Conservation (phyloP, 2,113 vertebrate genomes). For the Balaeniceps rex region DNA sequence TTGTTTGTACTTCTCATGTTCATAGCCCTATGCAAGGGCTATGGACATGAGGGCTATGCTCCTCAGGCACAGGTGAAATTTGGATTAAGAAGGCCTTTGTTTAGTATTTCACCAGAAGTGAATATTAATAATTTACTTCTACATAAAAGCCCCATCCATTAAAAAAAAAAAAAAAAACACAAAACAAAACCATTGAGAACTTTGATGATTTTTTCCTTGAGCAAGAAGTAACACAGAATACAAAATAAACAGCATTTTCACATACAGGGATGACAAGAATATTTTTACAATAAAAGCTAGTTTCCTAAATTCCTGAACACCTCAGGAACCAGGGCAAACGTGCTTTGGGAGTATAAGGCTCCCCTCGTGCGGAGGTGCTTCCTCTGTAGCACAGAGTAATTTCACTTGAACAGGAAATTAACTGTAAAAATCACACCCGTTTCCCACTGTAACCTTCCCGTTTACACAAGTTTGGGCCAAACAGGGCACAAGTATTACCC, state of each 20-base stretch:
- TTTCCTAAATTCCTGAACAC: neutral
- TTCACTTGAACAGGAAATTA: fast-evolving
- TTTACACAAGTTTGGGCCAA: fast-evolving
- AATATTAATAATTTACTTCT: neutral
- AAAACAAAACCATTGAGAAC: neutral
- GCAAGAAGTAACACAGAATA: neutral
- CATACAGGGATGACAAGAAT: neutral
- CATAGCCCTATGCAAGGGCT: neutral
- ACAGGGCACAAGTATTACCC: fast-evolving
- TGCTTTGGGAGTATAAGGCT: too few relatives aligned
- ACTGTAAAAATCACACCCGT: fast-evolving
- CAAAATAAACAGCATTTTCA: neutral
- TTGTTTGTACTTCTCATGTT: neutral
- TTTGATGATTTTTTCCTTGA: neutral
- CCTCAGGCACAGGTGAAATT: neutral
- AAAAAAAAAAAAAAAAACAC: neutral
- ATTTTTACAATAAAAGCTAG: neutral
- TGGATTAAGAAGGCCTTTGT: neutral
- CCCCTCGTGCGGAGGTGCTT: too few relatives aligned
- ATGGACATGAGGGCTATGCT: neutral
- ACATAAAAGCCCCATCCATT: neutral
- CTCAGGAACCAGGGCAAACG: fast-evolving
- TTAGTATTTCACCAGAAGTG: neutral
- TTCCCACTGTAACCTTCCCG: fast-evolving
- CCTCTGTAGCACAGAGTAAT: fast-evolving